Evolutionary conservation across 2,113 vertebrate species (phyloP).

Genomic region (Garra rufa): DNA sequence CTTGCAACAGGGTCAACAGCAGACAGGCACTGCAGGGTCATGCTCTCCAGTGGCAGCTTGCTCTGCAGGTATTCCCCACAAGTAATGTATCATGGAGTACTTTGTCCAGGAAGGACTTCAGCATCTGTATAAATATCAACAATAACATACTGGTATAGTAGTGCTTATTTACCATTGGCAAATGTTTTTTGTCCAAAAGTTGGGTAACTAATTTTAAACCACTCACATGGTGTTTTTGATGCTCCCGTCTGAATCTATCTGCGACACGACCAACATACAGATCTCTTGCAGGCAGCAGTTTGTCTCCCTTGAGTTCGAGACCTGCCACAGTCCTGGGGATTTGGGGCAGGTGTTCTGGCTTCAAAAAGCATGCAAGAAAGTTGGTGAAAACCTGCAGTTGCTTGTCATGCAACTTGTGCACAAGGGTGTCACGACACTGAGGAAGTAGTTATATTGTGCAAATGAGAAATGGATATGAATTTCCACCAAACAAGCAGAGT

Average conservation of each 20-base stretch:
- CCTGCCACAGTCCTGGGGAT: neutral
- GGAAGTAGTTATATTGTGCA: too few relatives aligned
- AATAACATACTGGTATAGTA: too few relatives aligned
- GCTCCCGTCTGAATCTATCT: neutral
- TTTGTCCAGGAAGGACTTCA: neutral
- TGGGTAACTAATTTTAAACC: too few relatives aligned
- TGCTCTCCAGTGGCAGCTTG: neutral
- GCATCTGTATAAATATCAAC: neutral
- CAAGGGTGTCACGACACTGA: too few relatives aligned
- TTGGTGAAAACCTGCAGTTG: neutral
- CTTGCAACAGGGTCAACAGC: neutral
- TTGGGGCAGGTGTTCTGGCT: neutral
- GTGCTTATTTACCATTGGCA: too few relatives aligned
- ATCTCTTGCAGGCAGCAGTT: neutral
- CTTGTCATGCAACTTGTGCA: neutral
- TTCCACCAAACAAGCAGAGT: too few relatives aligned
- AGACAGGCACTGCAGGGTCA: neutral
- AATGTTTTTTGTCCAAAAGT: too few relatives aligned
- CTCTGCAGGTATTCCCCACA: neutral
- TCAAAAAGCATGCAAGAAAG: neutral
- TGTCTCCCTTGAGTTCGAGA: neutral
- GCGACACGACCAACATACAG: neutral
- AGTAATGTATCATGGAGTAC: neutral
- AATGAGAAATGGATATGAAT: too few relatives aligned
- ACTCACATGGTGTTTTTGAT: conserved; percentile 3